phyloP scores from a whole-genome alignment of 2,113 vertebrate species.

The Podarcis muralis region DNA sequence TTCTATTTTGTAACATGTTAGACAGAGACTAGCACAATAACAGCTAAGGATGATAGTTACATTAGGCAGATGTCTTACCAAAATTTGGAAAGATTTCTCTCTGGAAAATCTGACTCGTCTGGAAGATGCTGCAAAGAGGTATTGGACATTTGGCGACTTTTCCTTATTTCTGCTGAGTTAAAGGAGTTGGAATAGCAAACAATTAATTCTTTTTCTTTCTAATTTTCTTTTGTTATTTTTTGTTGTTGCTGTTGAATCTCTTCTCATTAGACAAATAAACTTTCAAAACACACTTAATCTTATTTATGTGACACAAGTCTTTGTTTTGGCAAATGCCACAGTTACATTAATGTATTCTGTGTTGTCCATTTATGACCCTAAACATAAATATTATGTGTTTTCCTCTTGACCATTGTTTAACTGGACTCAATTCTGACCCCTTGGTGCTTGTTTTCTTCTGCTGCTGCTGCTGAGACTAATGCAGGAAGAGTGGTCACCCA shows the following conservation, averaged over 20 bases:
- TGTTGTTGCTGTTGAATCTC: conserved; percentile 2
- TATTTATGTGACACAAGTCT: conserved; percentile 23
- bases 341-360: conserved; percentile 11
- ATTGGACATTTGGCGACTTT: conserved; percentile 18
- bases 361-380: conserved; percentile 28
- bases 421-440: background rate
- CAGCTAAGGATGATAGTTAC: conserved; percentile 25
- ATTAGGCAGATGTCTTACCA: conserved; percentile 38
- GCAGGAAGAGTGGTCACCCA: background rate
- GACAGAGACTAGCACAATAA: conserved; percentile 6
- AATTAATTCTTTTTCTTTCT: conserved; percentile 4
- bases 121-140: conserved; percentile 17
- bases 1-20: background rate
- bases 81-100: conserved; percentile 30
- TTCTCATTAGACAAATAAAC: conserved; percentile 15
- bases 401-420: conserved; percentile 10
- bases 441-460: background rate
- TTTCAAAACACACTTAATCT: conserved; percentile 12
- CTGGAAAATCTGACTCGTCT: conserved; percentile 27
- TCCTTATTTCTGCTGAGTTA: conserved; percentile 30
- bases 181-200: conserved; percentile 12
- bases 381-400: conserved; percentile 28
- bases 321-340: conserved; percentile 11
- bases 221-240: background rate
- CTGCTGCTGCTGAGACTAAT: background rate